Conservation (phyloP, 1,140 invertebrate genomes). For the Eciton burchellii region DNA sequence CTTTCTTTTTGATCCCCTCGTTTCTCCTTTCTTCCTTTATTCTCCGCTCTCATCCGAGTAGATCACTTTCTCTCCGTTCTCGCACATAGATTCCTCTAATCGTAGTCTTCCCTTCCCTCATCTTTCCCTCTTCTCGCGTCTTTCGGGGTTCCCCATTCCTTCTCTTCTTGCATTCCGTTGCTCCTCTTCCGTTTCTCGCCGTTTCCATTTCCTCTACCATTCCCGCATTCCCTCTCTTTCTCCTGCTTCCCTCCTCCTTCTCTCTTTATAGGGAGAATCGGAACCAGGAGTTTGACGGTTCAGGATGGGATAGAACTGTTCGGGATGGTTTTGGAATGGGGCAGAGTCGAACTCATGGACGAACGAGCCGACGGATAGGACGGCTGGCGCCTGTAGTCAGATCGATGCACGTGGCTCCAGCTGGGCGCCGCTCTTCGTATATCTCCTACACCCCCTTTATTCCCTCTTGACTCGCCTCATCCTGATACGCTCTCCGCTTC, state of each 20-base stretch:
- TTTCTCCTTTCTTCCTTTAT: background rate
- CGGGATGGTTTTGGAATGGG: slow-evolving; percentile 75
- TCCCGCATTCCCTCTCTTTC: background rate
- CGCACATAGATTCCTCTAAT: too few relatives aligned
- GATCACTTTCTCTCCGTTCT: too few relatives aligned
- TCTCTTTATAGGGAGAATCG: slow-evolving; percentile 50
- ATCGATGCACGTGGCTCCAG: slow-evolving; percentile 86
- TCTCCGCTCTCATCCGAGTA: too few relatives aligned
- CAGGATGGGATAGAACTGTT: slow-evolving; percentile 72
- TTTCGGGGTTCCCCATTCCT: background rate
- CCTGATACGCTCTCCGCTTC: slow-evolving; percentile 72
- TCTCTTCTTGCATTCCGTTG: background rate
- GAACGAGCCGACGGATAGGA: slow-evolving; percentile 86
- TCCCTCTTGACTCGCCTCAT: slow-evolving; percentile 80
- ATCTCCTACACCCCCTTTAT: slow-evolving; percentile 83
- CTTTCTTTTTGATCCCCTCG: background rate
- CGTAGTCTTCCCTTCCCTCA: background rate
- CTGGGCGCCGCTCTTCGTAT: slow-evolving; percentile 85
- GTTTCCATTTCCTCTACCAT: background rate
- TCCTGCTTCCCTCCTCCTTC: slow-evolving; percentile 22
- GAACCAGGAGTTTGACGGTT: slow-evolving; percentile 68
- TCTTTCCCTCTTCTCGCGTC: background rate
- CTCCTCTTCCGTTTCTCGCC: background rate
- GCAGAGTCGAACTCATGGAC: slow-evolving; percentile 86
- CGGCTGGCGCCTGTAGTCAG: slow-evolving; percentile 85